Percentiles rank a stretch among this genome's conserved stretches.
phyloP scores from a whole-genome alignment of 2,888 invertebrate species.

The Temnothorax ravouxi region DNA sequence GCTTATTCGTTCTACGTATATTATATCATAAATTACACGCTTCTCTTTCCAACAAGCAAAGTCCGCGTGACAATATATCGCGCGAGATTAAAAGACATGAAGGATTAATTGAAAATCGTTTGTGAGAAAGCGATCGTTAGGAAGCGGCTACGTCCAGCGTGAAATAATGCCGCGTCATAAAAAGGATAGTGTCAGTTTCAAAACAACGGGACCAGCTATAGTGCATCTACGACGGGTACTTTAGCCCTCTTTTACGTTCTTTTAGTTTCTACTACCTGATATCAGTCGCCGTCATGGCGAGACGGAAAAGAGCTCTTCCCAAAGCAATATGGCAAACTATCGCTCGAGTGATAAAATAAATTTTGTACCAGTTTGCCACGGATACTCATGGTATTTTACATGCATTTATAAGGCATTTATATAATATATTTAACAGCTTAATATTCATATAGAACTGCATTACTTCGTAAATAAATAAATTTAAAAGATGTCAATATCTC shows the following conservation, averaged over 20 bases:
- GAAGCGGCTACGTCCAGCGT: background rate
- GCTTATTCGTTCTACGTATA: background rate
- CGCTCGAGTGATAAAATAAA: background rate
- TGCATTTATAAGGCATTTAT: background rate
- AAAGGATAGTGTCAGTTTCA: slow-evolving; percentile 42
- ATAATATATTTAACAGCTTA: background rate
- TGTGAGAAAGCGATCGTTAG: slow-evolving; percentile 2
- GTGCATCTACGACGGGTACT: slow-evolving; percentile 11
- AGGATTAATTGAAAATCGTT: slow-evolving; percentile 39
- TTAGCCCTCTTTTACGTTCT: slow-evolving; percentile 36
- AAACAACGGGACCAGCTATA: slow-evolving; percentile 25
- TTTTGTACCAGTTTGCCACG: background rate
- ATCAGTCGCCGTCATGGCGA: slow-evolving; percentile 9
- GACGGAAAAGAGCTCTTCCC: background rate
- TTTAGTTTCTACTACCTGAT: slow-evolving; percentile 23
- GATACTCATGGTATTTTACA: background rate
- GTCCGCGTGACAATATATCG: background rate
- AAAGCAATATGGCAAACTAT: slow-evolving; percentile 14
- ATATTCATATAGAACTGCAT: background rate
- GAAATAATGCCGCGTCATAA: slow-evolving; percentile 24
- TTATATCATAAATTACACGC: background rate
- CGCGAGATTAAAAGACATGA: slow-evolving; percentile 16
- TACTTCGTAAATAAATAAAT: background rate
- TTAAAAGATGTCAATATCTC: background rate
- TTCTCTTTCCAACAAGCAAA: background rate